Conservation (phyloP, 2,797 vertebrate genomes). For the Mormyrus proboscirostris region DNA sequence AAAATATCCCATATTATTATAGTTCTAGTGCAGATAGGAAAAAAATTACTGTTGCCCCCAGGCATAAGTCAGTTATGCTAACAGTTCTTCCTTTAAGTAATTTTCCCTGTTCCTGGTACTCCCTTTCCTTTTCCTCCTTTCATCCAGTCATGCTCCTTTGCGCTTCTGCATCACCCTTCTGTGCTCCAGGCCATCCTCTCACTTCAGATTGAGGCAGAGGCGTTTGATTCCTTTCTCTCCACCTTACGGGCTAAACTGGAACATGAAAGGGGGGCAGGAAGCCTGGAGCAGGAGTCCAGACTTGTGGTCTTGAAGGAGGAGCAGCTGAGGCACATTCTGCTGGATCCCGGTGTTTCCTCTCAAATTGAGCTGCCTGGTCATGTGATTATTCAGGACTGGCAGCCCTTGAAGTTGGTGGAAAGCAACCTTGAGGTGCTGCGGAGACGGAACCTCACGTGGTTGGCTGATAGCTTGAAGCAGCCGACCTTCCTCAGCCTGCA, state of each 20-base stretch:
- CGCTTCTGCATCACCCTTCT: neutral
- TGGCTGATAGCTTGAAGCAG: constrained; percentile 19
- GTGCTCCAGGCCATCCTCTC: constrained; percentile 32
- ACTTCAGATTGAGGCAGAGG: constrained; percentile 23
- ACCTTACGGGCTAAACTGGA: constrained; percentile 33
- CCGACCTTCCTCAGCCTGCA: constrained; percentile 38
- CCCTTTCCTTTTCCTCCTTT: neutral
- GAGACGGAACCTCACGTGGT: neutral
- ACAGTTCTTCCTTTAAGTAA: neutral
- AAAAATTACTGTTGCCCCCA: too few species aligned
- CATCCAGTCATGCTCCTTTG: neutral
- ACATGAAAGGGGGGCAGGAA: neutral
- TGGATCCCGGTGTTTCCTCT: constrained; percentile 33
- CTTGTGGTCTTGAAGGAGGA: constrained; percentile 20
- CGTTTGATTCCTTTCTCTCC: constrained; percentile 34
- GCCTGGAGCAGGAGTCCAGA: neutral
- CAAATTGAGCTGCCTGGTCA: constrained; percentile 38
- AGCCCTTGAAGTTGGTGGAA: constrained; percentile 36
- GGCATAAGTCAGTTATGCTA: too few species aligned
- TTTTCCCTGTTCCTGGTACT: neutral
- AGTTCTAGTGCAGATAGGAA: too few species aligned
- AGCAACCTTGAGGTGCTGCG: constrained; percentile 33
- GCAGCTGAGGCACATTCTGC: constrained; percentile 33
- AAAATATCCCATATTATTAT: too few species aligned
- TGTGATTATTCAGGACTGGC: constrained; percentile 41